Conservation (phyloP, 2,113 vertebrate species). For the Cinclus mexicanus region DNA sequence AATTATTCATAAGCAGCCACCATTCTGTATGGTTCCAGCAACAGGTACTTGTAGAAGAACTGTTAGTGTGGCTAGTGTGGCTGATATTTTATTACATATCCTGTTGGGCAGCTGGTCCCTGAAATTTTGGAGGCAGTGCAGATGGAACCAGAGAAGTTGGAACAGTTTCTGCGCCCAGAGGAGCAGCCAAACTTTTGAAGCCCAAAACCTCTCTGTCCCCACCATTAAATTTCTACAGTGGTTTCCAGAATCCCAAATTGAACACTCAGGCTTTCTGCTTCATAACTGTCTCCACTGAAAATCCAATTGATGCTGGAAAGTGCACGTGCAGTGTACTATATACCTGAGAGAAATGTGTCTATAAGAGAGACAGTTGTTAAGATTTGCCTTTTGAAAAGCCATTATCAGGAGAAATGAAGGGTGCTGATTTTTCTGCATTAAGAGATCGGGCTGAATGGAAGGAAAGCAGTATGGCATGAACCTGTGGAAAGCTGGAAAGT, state of each 20-base stretch:
- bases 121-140: neutral
- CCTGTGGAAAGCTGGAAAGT: constrained; percentile 19
- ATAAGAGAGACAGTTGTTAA: neutral
- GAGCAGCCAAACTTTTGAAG: neutral
- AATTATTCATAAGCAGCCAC: neutral
- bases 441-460: neutral
- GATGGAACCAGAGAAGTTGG: neutral
- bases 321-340: neutral
- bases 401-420: neutral
- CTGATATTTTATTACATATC: neutral
- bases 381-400: neutral
- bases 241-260: neutral
- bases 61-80: neutral
- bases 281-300: neutral
- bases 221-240: neutral
- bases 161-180: neutral
- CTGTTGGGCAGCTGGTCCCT: neutral
- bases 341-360: neutral
- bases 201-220: neutral
- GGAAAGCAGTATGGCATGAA: neutral
- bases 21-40: neutral
- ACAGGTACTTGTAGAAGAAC: neutral
- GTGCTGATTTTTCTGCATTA: neutral
- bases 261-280: neutral
- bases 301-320: neutral